Conservation (phyloP, 1,140 invertebrate genomes). For the Lepidurus packardi region DNA sequence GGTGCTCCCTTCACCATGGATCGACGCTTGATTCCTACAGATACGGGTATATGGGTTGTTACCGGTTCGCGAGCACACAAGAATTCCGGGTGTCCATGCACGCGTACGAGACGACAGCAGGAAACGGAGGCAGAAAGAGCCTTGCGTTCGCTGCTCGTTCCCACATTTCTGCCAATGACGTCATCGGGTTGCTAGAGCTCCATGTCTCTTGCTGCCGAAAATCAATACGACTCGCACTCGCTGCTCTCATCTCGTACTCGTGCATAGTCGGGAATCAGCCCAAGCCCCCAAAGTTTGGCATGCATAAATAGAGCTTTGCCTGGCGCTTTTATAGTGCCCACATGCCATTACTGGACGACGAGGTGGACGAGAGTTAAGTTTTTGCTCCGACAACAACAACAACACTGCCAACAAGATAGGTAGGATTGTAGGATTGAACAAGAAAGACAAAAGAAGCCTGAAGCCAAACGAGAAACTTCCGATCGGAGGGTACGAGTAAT, state of each 20-base stretch:
- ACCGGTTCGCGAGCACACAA: background rate
- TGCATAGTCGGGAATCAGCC: background rate
- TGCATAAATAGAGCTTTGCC: background rate
- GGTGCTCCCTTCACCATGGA: constrained; percentile 33
- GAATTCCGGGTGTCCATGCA: constrained; percentile 30
- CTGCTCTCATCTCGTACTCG: background rate
- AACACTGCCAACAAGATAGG: background rate
- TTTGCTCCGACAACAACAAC: background rate
- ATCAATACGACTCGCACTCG: background rate
- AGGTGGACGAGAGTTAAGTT: background rate
- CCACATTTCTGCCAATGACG: background rate
- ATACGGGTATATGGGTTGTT: constrained; percentile 38
- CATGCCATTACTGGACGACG: background rate
- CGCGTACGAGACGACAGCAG: constrained; percentile 32
- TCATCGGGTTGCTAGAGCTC: constrained; percentile 20
- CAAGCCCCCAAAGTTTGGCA: background rate
- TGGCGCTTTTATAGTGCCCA: background rate
- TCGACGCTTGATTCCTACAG: constrained; percentile 40
- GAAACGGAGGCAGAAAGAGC: constrained; percentile 23
- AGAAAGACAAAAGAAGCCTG: background rate
- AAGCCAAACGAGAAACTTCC: background rate
- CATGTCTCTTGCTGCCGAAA: background rate
- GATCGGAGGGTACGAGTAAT: background rate
- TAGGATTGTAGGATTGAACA: background rate
- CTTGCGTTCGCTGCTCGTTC: constrained; percentile 29